Base-by-base conservation (phyloP, 1,140 invertebrate genomes). In the Trichonephila clavipes region DNA sequence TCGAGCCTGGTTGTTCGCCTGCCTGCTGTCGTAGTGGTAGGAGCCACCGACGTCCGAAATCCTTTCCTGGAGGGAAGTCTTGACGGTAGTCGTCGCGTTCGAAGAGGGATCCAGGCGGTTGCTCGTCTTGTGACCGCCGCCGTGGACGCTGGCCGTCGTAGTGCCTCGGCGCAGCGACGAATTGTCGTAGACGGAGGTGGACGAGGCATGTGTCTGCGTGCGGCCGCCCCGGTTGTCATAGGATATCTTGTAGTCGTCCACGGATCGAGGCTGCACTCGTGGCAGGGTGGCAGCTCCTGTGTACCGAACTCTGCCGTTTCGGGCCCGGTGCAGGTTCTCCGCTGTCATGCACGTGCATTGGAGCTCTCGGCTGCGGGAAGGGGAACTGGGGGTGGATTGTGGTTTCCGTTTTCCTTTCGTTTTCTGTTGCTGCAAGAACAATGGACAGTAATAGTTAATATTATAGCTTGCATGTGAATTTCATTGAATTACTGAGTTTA, bases 291-390 rank as follows among this genome's bases (percentile, higher is more conserved):
- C 95, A 61, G 95, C 93, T 81, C 95, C 95, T 61, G 95, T 94
- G 85, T 95, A 95, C 10, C 95, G 88, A 24, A 95, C 95, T 95
- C 95, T 97, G 97, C 95, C 98, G 96, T 88, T 97, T 95, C 98
- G 97, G 94, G 97, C 97, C 96, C 98, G 98, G 96, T 99, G 98
- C 96, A 95, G 89, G 66, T 94, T 95, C 69, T 99, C 98, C 88
- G 98, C 97, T 28, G 98, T 98, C 98, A 99, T 99, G 96, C 98
- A 99, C 92, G 98, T 99, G 96, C 98, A 99, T 95, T 99, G 98
- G 81, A 98, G 98, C 96, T 98, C 98, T 94, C 98, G 97, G 89
- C 97, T 97, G 95, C 98, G 97, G 95, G 98, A 98, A 90, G 98
- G 98, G 94, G 98, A 99, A 28, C 98, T 98, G 83, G 98, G 98